These are phyloP conservation scores for Acanthosepion pharaonis DNA, from an alignment of 2,888 invertebrate species.

Conservation along the genomic window DNA sequence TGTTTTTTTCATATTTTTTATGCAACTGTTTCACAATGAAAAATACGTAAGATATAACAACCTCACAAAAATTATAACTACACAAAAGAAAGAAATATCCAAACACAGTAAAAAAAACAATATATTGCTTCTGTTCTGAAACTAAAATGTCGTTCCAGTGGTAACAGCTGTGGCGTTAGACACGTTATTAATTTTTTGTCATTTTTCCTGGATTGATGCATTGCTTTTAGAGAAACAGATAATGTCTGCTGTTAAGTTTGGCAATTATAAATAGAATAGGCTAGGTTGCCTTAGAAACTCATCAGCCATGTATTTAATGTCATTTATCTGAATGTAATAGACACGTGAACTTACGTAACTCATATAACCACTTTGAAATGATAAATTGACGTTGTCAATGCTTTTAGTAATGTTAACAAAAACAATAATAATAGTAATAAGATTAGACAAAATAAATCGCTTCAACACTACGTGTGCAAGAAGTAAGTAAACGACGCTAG, in stretches of 20 bases:
- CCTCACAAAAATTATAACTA: not conserved
- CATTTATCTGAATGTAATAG: conserved; percentile 6
- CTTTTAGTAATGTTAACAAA: not conserved
- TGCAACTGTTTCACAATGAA: not conserved
- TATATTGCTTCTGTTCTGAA: not conserved
- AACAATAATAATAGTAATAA: not conserved
- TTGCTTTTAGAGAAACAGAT: not conserved
- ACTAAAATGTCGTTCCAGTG: not conserved
- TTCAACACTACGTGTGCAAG: not conserved
- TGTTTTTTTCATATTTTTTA: not conserved
- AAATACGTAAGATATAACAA: not conserved
- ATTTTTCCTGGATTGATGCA: not conserved
- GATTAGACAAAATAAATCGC: not conserved
- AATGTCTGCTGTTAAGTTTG: not conserved
- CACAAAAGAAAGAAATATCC: not conserved
- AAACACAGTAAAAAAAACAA: not conserved
- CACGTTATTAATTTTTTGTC: not conserved
- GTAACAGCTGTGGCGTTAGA: not conserved
- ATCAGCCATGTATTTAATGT: not conserved
- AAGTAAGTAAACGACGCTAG: not conserved
- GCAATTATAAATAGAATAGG: not conserved
- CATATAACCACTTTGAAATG: not conserved
- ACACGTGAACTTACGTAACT: not conserved
- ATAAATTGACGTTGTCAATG: not conserved
- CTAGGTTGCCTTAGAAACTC: not conserved